These are phyloP conservation scores for Proteles cristata DNA, from an alignment of 2,113 vertebrate genomes.

Conservation along the genomic window DNA sequence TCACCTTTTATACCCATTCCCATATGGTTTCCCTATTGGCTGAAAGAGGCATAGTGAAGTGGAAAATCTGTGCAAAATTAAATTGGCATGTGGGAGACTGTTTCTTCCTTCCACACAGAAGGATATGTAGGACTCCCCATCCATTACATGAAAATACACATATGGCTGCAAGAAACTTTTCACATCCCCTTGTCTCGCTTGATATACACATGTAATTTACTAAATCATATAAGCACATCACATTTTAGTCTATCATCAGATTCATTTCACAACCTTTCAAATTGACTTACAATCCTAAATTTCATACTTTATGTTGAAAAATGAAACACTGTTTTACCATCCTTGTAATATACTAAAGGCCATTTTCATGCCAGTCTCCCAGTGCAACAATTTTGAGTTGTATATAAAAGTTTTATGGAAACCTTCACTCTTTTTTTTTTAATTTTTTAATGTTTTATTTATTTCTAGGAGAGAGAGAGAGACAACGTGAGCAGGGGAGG, in stretches of 20 bases:
- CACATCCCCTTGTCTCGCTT: background rate
- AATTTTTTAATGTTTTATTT: too few species aligned
- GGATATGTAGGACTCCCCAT: background rate
- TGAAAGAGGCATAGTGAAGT: background rate
- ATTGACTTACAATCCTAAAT: background rate
- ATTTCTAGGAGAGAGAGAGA: too few species aligned
- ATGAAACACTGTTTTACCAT: background rate
- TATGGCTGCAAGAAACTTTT: background rate
- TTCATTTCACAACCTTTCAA: background rate
- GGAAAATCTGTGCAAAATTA: background rate
- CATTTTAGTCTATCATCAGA: background rate
- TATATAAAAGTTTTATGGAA: background rate
- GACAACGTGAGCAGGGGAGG: too few species aligned
- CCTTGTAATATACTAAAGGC: background rate
- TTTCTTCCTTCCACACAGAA: background rate
- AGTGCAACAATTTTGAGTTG: background rate
- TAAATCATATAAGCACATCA: background rate
- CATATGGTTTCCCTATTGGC: background rate
- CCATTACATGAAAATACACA: background rate
- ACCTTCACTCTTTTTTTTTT: conserved; percentile 2
- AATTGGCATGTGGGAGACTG: background rate
- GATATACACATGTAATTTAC: background rate
- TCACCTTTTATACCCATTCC: background rate
- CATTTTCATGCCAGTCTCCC: background rate
- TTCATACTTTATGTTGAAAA: background rate